Evolutionary conservation across 2,797 vertebrate genomes (phyloP).

Genomic region (Hypotaenidia okinawae): DNA sequence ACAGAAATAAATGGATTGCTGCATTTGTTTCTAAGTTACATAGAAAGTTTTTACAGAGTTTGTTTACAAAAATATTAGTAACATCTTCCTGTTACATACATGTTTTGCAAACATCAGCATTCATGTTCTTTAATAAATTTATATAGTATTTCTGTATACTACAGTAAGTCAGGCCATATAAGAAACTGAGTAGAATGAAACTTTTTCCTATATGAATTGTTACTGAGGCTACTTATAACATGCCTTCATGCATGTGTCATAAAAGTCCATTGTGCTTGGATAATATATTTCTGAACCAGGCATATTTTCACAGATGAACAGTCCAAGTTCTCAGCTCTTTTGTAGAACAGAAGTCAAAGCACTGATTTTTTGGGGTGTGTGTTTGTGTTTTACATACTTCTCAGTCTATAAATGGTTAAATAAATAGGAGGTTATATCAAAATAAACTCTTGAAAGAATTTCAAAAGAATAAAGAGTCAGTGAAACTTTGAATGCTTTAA

Average conservation of each 20-base stretch:
- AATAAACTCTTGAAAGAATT: not conserved
- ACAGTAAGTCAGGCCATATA: not conserved
- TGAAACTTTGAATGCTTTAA: not conserved
- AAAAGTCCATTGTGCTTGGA: not conserved
- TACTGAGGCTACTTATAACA: not conserved
- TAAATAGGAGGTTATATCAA: not conserved
- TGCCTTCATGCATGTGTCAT: not conserved
- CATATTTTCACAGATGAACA: not conserved
- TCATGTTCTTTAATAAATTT: not conserved
- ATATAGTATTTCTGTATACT: not conserved
- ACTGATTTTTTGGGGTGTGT: rapidly evolving
- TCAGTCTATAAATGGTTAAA: not conserved
- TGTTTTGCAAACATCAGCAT: not conserved
- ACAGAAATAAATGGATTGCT: not conserved
- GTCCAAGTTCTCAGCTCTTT: not conserved
- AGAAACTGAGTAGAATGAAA: not conserved
- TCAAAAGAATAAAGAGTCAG: not conserved
- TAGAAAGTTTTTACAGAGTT: not conserved
- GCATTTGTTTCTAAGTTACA: not conserved
- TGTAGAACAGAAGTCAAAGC: not conserved
- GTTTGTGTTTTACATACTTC: not conserved
- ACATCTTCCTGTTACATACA: rapidly evolving
- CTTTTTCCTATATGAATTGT: not conserved
- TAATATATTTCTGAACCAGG: not conserved
- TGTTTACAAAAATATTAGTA: not conserved